A percentile compares a stretch with the other conserved stretches of the same genome.
These are phyloP conservation scores for Chloropsis cyanopogon DNA, from an alignment of 2,113 vertebrate genomes.

Conservation along the genomic window DNA sequence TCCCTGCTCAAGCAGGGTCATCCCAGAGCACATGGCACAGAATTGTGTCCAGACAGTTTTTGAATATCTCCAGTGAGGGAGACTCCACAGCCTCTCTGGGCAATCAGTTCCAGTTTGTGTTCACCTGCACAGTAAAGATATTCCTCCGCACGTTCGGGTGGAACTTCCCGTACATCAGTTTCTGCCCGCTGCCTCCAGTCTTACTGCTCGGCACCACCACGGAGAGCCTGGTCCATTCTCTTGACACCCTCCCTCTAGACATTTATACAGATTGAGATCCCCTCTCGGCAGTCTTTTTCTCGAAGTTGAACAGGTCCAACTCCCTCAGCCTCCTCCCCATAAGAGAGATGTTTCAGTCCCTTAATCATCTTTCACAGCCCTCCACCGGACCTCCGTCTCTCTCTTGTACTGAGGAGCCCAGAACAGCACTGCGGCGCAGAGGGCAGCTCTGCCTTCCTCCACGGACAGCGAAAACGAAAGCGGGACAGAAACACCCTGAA, in stretches of 20 bases:
- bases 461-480: not conserved
- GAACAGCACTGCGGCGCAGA: not conserved
- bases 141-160: not conserved
- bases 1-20: not conserved
- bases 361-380: not conserved
- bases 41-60: not conserved
- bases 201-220: not conserved
- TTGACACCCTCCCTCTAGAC: not conserved
- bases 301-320: not conserved
- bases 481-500: not conserved
- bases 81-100: not conserved
- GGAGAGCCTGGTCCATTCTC: not conserved
- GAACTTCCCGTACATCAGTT: not conserved
- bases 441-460: not conserved
- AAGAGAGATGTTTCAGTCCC: not conserved
- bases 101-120: not conserved
- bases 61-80: not conserved
- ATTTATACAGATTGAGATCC: fast-evolving
- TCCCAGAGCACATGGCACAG: not conserved
- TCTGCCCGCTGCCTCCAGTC: not conserved
- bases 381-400: not conserved
- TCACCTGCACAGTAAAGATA: not conserved
- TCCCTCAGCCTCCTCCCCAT: not conserved
- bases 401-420: not conserved
- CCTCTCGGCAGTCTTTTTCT: not conserved